Evolutionary conservation across 2,797 vertebrate genomes (phyloP), one percentile per base, ranked within the genome.

Genomic region (Sibirionetta formosa): DNA sequence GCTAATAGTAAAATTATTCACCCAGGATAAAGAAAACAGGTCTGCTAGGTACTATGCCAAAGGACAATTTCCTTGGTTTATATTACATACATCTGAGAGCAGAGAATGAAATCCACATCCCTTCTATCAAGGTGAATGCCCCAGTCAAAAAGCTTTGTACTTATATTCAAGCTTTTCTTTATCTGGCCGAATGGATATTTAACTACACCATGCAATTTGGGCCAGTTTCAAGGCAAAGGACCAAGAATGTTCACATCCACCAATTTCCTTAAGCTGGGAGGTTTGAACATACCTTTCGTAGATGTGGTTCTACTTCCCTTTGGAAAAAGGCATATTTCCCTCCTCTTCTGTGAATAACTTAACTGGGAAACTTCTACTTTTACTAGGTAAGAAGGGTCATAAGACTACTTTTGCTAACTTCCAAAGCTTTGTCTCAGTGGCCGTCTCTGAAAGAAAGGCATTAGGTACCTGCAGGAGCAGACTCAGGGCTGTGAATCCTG

Each of bases 191-290:
- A 63, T 26, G 14, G 38, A 33, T 86, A 51, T 84, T 72, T 86
- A 79, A 66, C 76, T 54, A 57, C 11, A 40, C 2, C 8, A 11
- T 38, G 36, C 19, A 51, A 16, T 57, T 12, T 29, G 11, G 4
- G 14, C 6, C 11, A 56, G 7, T 85, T 82, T 51, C 48, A 85
- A 80, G 33, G 31, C 56, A 76, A 72, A 82, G 8, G 20, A 35
- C 3, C 0, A 0, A 90, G 29, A 54, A 73, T 35, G 11, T 1
- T 23, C 38, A 26, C 14, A 38, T 33, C 9, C 26, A 50, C 9
- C 75, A 4, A n/a, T 88, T 82, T 86, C 7, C 54, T 88, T 31
- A 38, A 63, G 1, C 7, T 68, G 57, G 12, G 13, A 19, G 19
- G 23, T 56, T n/a, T 84, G 35, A 24, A 17, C 44, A 23, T 60